phyloP scores from a whole-genome alignment of 2,888 invertebrate species.

The Pandemis heparana region DNA sequence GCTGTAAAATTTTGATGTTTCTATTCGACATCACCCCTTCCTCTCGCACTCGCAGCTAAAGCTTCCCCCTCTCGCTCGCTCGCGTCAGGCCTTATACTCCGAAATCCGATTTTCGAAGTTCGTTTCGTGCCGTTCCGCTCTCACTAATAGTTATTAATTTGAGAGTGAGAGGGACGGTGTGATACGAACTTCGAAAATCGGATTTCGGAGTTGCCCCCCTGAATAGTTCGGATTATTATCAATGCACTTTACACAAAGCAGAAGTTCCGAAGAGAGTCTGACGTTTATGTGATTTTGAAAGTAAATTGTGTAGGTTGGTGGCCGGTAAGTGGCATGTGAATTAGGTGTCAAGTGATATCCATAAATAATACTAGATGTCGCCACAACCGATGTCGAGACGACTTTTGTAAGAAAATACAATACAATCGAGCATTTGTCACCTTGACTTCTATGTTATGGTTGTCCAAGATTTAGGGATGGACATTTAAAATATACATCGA shows the following conservation, averaged over 20 bases:
- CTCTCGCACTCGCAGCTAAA: slow-evolving; percentile 49
- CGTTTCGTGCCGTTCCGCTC: no score
- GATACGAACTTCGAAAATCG: no score
- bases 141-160: no score
- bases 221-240: slow-evolving; percentile 83
- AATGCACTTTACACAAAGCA: slow-evolving; percentile 86
- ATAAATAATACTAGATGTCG: slow-evolving; percentile 73
- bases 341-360: slow-evolving; percentile 82
- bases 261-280: slow-evolving; percentile 76
- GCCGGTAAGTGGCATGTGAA: slow-evolving; percentile 72
- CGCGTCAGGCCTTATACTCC: no score
- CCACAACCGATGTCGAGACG: slow-evolving; percentile 51
- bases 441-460: no score
- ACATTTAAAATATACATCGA: no score
- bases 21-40: slow-evolving; percentile 73
- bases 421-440: no score
- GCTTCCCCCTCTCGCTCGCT: slow-evolving; percentile 56
- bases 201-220: no score
- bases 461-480: no score
- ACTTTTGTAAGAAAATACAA: not conserved
- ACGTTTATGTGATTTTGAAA: slow-evolving; percentile 83
- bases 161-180: no score
- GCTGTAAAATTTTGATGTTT: slow-evolving; percentile 86
- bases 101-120: no score
- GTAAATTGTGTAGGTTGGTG: slow-evolving; percentile 82